A percentile compares a stretch with the other conserved stretches of the same genome.
Conservation (phyloP, 2,888 invertebrate genomes). For the Mythimna lalbum region DNA sequence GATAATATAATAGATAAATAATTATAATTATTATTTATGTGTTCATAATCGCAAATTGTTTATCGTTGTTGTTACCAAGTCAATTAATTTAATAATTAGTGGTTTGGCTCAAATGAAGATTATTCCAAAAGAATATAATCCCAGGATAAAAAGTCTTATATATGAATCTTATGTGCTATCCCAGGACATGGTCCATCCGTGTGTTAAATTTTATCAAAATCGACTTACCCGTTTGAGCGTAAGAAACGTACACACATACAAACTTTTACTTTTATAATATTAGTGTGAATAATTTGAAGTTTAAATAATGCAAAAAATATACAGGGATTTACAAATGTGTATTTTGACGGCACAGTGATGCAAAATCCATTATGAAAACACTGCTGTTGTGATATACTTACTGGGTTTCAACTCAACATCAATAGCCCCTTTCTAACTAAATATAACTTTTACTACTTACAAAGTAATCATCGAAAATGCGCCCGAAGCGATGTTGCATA, state of each 20-base stretch:
- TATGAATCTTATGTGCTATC: too few species aligned
- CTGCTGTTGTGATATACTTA: too few species aligned
- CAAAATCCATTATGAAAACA: too few species aligned
- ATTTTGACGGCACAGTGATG: not conserved
- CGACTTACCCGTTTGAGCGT: too few species aligned
- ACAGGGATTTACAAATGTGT: not conserved
- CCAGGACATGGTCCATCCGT: too few species aligned
- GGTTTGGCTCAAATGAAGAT: too few species aligned
- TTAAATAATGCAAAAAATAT: conserved; percentile 3
- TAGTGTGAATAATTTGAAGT: not conserved
- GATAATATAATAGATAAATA: conserved; percentile 1
- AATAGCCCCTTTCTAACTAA: conserved; percentile 23
- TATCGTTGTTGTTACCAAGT: not conserved
- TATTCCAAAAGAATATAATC: too few species aligned
- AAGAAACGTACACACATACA: too few species aligned
- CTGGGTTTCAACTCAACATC: not conserved
- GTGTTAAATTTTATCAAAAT: too few species aligned
- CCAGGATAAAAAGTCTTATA: too few species aligned
- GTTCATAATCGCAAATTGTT: not conserved
- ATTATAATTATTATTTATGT: not conserved
- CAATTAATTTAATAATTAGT: not conserved
- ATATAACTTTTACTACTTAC: conserved; percentile 17
- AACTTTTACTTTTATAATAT: too few species aligned
- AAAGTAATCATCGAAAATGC: conserved; percentile 17
- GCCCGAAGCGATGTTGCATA: conserved; percentile 39